phyloP scores from a whole-genome alignment of 2,113 vertebrate genomes.

The Festucalex cinctus region DNA sequence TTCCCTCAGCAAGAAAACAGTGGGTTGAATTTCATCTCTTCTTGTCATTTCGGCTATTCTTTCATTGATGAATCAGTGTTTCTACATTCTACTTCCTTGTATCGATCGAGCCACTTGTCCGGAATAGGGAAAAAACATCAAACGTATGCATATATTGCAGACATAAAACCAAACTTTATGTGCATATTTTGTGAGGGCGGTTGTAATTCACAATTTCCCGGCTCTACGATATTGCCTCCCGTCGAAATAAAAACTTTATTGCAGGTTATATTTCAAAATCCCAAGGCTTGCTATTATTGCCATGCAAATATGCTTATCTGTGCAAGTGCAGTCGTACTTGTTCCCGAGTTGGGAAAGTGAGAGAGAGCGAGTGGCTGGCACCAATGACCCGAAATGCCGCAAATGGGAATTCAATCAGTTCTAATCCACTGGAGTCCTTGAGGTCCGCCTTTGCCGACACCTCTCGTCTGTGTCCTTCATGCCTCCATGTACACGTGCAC shows the following conservation, averaged over 20 bases:
- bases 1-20: conserved; percentile 2
- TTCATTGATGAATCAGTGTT: not conserved
- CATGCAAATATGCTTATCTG: conserved; percentile 41
- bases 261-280: conserved; percentile 40
- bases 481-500: conserved; percentile 40
- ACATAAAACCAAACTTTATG: conserved; percentile 9
- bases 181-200: conserved; percentile 2
- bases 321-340: conserved; percentile 43
- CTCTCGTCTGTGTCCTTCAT: conserved; percentile 58
- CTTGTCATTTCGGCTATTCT: not conserved
- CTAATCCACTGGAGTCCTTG: conserved; percentile 66
- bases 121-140: not conserved
- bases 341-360: conserved; percentile 31
- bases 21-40: not conserved
- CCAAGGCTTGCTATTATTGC: conserved; percentile 43
- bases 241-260: conserved; percentile 21
- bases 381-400: conserved; percentile 51
- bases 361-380: conserved; percentile 23
- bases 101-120: not conserved
- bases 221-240: conserved; percentile 7
- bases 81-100: not conserved
- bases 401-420: conserved; percentile 74
- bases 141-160: not conserved
- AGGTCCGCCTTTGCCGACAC: conserved; percentile 47
- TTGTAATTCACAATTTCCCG: conserved; percentile 13